Percentiles rank a stretch among this genome's conserved stretches.
Conservation (phyloP, 2,888 invertebrate species). For the Phyllotreta cruciferae region DNA sequence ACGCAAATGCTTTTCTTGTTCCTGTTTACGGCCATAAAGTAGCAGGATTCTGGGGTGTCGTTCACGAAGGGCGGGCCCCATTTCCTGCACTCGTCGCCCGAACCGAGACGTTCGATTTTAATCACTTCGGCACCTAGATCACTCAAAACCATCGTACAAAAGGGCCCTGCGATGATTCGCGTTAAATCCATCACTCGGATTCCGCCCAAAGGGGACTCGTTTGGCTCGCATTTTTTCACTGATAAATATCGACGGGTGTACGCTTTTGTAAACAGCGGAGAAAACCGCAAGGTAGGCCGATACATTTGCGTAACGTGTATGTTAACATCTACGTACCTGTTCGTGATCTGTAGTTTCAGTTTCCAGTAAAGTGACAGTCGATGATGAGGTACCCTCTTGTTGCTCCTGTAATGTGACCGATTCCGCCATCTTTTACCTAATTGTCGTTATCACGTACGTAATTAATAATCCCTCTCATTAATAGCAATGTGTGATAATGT, state of each 20-base stretch:
- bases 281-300: conserved; percentile 21
- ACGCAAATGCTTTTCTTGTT: conserved; percentile 94
- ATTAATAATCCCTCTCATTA: conserved; percentile 30
- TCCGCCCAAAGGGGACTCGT: conserved; percentile 69
- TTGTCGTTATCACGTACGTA: conserved; percentile 35
- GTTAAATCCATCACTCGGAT: conserved; percentile 81
- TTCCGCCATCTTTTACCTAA: conserved; percentile 45
- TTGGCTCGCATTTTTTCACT: conserved; percentile 16
- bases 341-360: conserved; percentile 51
- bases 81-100: conserved; percentile 86
- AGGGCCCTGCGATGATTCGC: conserved; percentile 92
- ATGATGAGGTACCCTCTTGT: conserved; percentile 47
- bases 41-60: conserved; percentile 72
- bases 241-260: conserved; percentile 32
- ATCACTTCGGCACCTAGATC: conserved; percentile 93
- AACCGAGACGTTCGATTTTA: conserved; percentile 86
- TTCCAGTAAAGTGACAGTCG: conserved; percentile 55
- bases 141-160: conserved; percentile 91
- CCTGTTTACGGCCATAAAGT: conserved; percentile 88
- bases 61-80: conserved; percentile 93
- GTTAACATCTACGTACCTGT: conserved; percentile 51
- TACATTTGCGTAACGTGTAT: conserved; percentile 42
- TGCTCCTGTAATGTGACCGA: conserved; percentile 48
- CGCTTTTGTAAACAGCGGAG: conserved; percentile 17
- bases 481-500: conserved; percentile 16